phyloP scores from a whole-genome alignment of 2,888 invertebrate species.

The Anodontia alba region DNA sequence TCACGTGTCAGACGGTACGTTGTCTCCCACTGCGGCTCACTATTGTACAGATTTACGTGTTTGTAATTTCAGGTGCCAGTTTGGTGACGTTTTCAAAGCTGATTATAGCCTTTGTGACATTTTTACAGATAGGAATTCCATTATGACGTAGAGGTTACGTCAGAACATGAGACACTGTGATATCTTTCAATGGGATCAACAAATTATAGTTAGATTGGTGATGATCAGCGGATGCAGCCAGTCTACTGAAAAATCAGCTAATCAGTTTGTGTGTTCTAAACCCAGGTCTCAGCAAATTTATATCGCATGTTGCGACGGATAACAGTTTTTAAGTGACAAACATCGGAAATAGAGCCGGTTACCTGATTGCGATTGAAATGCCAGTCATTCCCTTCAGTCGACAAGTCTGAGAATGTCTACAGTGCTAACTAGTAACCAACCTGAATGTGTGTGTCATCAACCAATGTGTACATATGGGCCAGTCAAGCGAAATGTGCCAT shows the following conservation, averaged over 20 bases:
- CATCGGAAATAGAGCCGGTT: too few relatives aligned
- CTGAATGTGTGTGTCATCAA: too few relatives aligned
- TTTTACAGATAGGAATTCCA: background rate
- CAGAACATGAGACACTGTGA: background rate
- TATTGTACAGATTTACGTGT: background rate
- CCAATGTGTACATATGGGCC: too few relatives aligned
- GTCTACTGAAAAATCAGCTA: background rate
- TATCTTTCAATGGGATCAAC: conserved; percentile 10
- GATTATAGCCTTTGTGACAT: background rate
- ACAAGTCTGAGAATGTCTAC: too few relatives aligned
- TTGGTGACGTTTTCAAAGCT: background rate
- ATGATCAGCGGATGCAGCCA: background rate
- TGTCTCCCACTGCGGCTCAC: background rate
- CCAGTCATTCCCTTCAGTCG: too few relatives aligned
- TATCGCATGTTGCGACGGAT: background rate
- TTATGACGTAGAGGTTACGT: conserved; percentile 3
- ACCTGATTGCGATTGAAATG: too few relatives aligned
- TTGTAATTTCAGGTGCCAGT: background rate
- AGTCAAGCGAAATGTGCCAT: too few relatives aligned
- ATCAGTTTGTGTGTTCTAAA: background rate
- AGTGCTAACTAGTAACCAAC: too few relatives aligned
- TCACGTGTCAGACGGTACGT: background rate
- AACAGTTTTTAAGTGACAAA: too few relatives aligned
- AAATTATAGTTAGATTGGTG: background rate
- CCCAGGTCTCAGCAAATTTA: background rate